Conservation (phyloP, 2,797 vertebrate genomes). For the Rhincodon typus region DNA sequence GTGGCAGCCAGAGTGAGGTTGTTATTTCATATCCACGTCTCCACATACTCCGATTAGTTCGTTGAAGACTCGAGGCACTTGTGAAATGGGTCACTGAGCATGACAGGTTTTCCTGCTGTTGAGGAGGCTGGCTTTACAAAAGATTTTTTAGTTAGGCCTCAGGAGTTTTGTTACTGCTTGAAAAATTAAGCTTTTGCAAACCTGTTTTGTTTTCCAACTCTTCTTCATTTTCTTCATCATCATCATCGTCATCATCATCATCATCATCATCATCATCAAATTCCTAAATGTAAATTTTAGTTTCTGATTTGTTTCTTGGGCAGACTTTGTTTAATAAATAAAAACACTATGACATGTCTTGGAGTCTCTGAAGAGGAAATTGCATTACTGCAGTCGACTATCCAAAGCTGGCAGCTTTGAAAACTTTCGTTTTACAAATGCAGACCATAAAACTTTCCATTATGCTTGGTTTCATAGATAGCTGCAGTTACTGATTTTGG, state of each 20-base stretch:
- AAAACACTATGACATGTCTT: neutral
- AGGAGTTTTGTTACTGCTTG: neutral
- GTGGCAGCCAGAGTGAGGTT: neutral
- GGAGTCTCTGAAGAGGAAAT: neutral
- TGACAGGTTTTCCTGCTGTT: conserved; percentile 55
- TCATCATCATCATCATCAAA: neutral
- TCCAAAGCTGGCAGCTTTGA: neutral
- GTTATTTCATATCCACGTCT: neutral
- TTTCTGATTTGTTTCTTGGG: neutral
- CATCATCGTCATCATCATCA: neutral
- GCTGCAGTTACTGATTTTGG: neutral
- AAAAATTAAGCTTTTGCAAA: neutral
- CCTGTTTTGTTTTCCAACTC: no score
- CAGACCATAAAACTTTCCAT: neutral
- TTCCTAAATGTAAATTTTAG: no score
- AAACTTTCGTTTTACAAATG: neutral
- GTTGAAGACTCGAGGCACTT: conserved; percentile 46
- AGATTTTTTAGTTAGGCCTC: neutral
- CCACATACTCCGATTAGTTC: neutral
- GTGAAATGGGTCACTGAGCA: conserved; percentile 59
- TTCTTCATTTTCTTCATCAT: no score
- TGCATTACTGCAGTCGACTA: neutral
- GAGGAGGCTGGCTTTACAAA: conserved; percentile 46
- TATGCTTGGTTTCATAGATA: neutral
- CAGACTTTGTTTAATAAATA: neutral